These are phyloP conservation scores for Excalfactoria chinensis DNA, from an alignment of 2,113 vertebrate species.

Conservation along the genomic window DNA sequence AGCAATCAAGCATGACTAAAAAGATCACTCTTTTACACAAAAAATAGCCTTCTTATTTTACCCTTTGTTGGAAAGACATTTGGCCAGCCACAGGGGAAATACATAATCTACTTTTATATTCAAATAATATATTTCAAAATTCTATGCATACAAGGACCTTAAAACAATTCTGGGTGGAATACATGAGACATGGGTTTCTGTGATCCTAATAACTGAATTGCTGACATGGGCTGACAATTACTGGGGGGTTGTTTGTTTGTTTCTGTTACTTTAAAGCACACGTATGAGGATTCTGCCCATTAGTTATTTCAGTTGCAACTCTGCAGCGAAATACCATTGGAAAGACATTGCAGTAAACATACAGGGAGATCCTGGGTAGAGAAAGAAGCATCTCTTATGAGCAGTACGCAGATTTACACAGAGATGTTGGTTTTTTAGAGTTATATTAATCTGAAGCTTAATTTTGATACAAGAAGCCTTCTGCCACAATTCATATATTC, in stretches of 20 bases:
- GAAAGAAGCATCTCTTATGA: neutral
- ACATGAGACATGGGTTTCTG: conserved; percentile 67
- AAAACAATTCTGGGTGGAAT: conserved; percentile 79
- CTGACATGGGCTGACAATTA: conserved; percentile 69
- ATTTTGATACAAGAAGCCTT: conserved; percentile 34
- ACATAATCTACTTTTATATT: conserved; percentile 87
- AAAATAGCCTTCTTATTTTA: conserved; percentile 86
- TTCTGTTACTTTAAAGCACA: conserved; percentile 7
- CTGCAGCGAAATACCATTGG: conserved; percentile 30
- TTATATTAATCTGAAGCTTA: neutral
- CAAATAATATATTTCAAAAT: conserved; percentile 84
- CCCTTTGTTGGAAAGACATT: conserved; percentile 87
- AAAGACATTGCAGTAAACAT: neutral
- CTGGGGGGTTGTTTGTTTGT: conserved; percentile 46
- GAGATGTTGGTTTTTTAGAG: neutral
- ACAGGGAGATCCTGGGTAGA: neutral
- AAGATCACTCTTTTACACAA: conserved; percentile 86
- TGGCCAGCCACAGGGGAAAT: conserved; percentile 85
- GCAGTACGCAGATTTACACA: neutral
- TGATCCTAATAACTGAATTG: conserved; percentile 75
- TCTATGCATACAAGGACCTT: conserved; percentile 75
- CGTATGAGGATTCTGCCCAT: neutral
- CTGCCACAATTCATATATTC: neutral
- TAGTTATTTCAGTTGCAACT: neutral
- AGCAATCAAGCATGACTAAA: conserved; percentile 86